These are phyloP conservation scores for Rutpela maculata DNA, from an alignment of 2,888 invertebrate genomes.

Conservation along the genomic window DNA sequence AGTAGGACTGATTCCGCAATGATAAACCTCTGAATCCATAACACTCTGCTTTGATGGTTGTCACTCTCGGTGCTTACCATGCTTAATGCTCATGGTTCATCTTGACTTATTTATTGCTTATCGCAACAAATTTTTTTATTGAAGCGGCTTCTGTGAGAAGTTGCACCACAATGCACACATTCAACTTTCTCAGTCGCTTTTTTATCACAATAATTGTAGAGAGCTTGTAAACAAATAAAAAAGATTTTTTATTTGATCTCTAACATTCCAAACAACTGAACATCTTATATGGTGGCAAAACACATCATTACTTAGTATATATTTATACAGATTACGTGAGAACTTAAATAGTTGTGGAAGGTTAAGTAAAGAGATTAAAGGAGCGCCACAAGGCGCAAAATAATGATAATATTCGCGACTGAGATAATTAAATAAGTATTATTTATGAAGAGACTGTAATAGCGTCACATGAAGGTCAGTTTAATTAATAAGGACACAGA, in stretches of 20 bases:
- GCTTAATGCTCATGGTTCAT: no score
- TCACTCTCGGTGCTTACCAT: no score
- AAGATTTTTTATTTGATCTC: background rate
- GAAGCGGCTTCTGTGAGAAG: no score
- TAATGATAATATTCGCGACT: background rate
- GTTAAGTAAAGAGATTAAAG: background rate
- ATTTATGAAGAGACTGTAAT: background rate
- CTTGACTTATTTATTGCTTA: no score
- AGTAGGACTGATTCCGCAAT: no score
- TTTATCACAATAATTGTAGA: no score
- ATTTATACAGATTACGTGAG: background rate
- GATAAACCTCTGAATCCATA: no score
- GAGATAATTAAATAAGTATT: background rate
- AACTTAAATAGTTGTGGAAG: conserved; percentile 3
- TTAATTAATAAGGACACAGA: background rate
- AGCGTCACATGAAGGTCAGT: background rate
- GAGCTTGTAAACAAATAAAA: no score
- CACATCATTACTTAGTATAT: background rate
- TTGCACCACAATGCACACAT: no score
- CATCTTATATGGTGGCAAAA: background rate
- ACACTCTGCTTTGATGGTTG: no score
- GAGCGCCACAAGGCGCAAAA: background rate
- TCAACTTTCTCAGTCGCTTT: no score
- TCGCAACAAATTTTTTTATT: no score
- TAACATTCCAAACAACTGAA: background rate